phyloP scores from a whole-genome alignment of 2,113 vertebrate genomes.

The Casuarius casuarius region DNA sequence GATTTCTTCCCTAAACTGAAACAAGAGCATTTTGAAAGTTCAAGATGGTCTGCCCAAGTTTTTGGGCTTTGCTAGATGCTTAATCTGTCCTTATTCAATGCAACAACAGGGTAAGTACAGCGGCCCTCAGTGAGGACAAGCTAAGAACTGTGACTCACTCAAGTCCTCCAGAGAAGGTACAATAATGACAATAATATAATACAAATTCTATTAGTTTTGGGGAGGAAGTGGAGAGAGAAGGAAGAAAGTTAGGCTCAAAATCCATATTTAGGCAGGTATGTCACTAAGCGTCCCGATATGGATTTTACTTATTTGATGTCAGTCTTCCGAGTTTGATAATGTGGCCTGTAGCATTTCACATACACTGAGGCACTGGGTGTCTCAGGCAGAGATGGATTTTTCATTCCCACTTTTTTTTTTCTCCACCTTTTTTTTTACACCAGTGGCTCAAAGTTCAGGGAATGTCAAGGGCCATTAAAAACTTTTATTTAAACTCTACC shows the following conservation, averaged over 20 bases:
- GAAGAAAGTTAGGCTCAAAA: not conserved
- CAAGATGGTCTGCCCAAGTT: not conserved
- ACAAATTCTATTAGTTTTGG: not conserved
- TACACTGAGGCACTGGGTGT: not conserved
- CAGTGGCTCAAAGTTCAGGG: not conserved
- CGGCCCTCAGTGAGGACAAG: not conserved
- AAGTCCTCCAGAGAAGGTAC: not conserved
- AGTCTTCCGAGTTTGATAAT: not conserved
- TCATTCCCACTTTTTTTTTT: not conserved
- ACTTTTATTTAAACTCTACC: not conserved
- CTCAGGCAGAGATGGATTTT: not conserved
- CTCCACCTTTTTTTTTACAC: not conserved
- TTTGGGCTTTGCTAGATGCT: not conserved
- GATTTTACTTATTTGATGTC: not conserved
- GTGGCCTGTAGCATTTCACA: not conserved
- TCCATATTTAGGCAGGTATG: rapidly evolving
- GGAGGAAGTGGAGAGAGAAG: not conserved
- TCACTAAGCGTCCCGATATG: not conserved
- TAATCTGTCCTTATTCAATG: not conserved
- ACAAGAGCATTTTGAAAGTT: not conserved
- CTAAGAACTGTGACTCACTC: not conserved
- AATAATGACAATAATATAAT: not conserved
- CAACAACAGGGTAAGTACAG: not conserved
- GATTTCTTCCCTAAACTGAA: not conserved
- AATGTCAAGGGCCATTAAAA: not conserved